phyloP scores from a whole-genome alignment of 2,113 vertebrate species.

The Bagarius yarrelli region DNA sequence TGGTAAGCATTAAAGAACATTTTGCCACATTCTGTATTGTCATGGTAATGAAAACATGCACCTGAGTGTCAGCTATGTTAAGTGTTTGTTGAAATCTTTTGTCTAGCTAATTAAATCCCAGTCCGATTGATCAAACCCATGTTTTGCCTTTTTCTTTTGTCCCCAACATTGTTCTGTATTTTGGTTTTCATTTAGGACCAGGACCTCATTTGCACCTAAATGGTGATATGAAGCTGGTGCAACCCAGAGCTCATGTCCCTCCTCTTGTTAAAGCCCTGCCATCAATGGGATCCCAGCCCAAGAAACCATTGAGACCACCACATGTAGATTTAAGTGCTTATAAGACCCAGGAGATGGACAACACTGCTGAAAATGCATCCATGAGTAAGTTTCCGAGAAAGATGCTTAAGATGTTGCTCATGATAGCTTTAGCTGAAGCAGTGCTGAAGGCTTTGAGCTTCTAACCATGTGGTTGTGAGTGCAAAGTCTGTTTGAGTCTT shows the following conservation, averaged over 20 bases:
- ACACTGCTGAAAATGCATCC: background rate
- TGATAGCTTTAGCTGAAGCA: background rate
- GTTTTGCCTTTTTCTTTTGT: background rate
- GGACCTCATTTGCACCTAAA: slow-evolving; percentile 40
- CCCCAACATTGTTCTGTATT: background rate
- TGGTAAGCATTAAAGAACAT: background rate
- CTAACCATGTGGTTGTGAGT: background rate
- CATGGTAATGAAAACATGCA: background rate
- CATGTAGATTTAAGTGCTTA: slow-evolving; percentile 68
- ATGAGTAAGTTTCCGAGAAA: slow-evolving; percentile 18
- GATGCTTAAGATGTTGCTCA: background rate
- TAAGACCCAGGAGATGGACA: slow-evolving; percentile 7
- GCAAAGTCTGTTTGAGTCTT: background rate
- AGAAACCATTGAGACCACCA: slow-evolving; percentile 78
- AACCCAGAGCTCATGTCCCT: slow-evolving; percentile 12
- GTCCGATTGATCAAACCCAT: background rate
- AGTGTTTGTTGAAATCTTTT: background rate
- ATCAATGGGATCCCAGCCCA: slow-evolving; percentile 70
- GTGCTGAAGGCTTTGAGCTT: background rate
- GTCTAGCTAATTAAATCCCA: background rate
- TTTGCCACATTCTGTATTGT: background rate
- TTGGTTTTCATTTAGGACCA: slow-evolving; percentile 4
- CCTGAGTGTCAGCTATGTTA: background rate
- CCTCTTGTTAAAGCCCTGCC: slow-evolving; percentile 67
- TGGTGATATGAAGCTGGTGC: slow-evolving; percentile 22